Base-by-base conservation (phyloP, 2,797 vertebrate species). In the Tragopan temminckii region DNA sequence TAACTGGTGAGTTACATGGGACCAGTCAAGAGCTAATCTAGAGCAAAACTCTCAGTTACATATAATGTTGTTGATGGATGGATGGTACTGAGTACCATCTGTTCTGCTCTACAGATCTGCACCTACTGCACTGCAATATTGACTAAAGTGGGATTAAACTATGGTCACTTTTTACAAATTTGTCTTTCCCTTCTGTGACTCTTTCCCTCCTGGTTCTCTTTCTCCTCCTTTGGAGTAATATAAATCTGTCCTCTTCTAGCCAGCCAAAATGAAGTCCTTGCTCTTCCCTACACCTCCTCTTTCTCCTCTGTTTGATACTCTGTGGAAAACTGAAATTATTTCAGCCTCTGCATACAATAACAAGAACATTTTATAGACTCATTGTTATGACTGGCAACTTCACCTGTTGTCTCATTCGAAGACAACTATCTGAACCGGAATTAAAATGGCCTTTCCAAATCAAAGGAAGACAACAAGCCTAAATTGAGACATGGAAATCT, bases 11-110 rank as follows among this genome's bases (percentile, higher is more conserved):
- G 19, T 43, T 71, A 57, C 55, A 25, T 2, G 15, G 8, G 42
- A 69, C 12, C 4, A 8, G 40, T 50, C 5, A 38, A 80, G 23
- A 69, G 11, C 45, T 89, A n/a, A 74, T 15, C 25, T 69, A n/a
- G 35, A 58, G 61, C 6, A 71, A 85, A 83, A 1, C 10, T 15
- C 46, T 50, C 55, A 78, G 61, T 64, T 15, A 87, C 8, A 36
- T 0, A 0, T 17, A 35, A 31, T 9, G 7, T 6, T 70, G 42
- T 40, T 63, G 31, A 9, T 58, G 35, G 35, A 66, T 79, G 46
- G 46, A 48, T 48, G 46, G 13, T 25, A 80, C 50, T 50, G 33
- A 68, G 13, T 52, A 75, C 13, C 42, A 66, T 24, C 11, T 48
- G 13, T 50, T 77, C 66, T 38, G 18, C 46, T 61, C 33, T 59